phyloP scores from a whole-genome alignment of 2,888 invertebrate genomes.

The Eretmocerus hayati region DNA sequence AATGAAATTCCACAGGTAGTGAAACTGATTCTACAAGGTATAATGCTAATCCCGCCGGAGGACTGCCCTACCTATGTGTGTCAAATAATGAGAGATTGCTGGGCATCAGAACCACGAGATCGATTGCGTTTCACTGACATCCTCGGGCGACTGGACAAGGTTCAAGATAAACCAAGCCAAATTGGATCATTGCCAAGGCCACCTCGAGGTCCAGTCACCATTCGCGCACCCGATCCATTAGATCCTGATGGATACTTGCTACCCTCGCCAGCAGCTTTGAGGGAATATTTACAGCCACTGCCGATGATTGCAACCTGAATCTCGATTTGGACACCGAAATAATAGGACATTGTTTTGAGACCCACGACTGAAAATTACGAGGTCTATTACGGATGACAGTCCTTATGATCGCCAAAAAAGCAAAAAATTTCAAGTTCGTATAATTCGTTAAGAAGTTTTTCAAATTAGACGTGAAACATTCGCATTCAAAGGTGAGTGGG shows the following conservation, averaged over 20 bases:
- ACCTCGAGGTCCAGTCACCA: conserved; percentile 50
- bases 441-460: too few species aligned
- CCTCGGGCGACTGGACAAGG: conserved; percentile 56
- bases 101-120: conserved; percentile 74
- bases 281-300: conserved; percentile 55
- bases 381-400: too few species aligned
- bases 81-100: conserved; percentile 71
- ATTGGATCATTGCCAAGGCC: conserved; percentile 48
- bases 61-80: conserved; percentile 67
- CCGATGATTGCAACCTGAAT: too few species aligned
- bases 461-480: too few species aligned
- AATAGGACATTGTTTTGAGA: too few species aligned
- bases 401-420: too few species aligned
- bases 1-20: conserved; percentile 58
- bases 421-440: too few species aligned
- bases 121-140: conserved; percentile 67
- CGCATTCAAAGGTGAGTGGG: too few species aligned
- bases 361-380: too few species aligned
- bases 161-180: conserved; percentile 32
- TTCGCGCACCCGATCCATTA: conserved; percentile 49
- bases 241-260: conserved; percentile 65
- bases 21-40: conserved; percentile 71
- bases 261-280: conserved; percentile 52
- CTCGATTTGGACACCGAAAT: too few species aligned
- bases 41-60: conserved; percentile 71